Base-by-base conservation (phyloP, 1,140 invertebrate genomes). In the Drosophila eugracilis region DNA sequence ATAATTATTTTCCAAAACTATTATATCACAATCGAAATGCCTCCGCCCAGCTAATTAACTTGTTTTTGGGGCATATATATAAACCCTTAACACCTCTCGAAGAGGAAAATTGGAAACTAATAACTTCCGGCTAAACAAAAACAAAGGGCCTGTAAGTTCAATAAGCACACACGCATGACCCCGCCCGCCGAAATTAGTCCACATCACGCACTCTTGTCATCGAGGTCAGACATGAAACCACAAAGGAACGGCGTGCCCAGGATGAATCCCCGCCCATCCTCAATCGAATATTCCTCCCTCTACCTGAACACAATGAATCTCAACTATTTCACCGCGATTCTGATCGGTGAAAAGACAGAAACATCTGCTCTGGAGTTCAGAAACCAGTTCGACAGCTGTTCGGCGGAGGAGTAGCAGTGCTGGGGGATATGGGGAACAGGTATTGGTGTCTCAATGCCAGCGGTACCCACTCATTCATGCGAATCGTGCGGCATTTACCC, bases 381-480 rank as follows among this genome's bases (percentile, higher is more conserved):
- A 84, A 86, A 85, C 80, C 77, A 74, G 80, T 85, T 86, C 59
- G 58, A 69, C 80, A 86, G 81, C 80, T 85, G 80, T 79, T 71
- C 49, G 50, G 45, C 32, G 32, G 60, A 67, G 53, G 59, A 22
- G 69, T 41, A 32, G 53, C 55, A 22, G 69, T 41, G 34, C 9
- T 5, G 36, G 62, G 10, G 45, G 7, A 44, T 26, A 12, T 14
- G 55, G 36, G 34, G 49, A 79, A 78, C 59, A 84, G 70, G 69
- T 84, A 42, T 76, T 50, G 69, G 67, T 77, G 34, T 77, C 65
- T 50, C 77, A 75, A 49, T 72, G 60, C 62, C 60, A 65, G 58
- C 48, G 50, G 59, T 77, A 63, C 81, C 81, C 80, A 86, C 81
- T 80, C 74, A 73, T 77, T 80, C 54, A 80, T 78, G 76, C 55